Conservation (phyloP, 2,797 vertebrate genomes). For the Myotis myotis region DNA sequence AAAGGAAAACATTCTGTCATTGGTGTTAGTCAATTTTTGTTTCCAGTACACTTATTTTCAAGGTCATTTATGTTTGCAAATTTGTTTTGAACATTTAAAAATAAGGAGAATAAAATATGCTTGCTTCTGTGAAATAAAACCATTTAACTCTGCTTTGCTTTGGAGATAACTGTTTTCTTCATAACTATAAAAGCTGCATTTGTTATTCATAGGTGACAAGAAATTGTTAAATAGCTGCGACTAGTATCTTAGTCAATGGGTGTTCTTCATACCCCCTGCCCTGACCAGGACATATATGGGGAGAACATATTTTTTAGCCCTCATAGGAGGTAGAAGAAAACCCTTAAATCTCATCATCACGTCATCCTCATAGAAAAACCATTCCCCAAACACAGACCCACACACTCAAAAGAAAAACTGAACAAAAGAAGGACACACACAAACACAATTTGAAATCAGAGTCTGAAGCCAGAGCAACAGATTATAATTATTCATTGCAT, state of each 20-base stretch:
- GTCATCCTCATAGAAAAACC: background rate
- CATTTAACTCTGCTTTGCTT: background rate
- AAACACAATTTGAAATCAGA: background rate
- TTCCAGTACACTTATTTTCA: background rate
- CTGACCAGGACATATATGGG: background rate
- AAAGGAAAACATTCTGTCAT: background rate
- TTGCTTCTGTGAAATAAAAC: background rate
- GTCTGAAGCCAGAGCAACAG: background rate
- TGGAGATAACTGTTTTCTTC: background rate
- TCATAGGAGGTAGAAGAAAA: background rate
- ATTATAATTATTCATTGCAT: background rate
- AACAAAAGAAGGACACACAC: background rate
- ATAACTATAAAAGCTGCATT: background rate
- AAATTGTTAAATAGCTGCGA: background rate
- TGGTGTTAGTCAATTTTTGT: background rate
- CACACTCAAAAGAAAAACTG: background rate
- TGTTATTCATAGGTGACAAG: background rate
- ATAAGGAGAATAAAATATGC: background rate
- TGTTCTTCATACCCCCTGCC: background rate
- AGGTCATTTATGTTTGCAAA: background rate
- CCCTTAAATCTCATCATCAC: background rate
- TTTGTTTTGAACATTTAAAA: slow-evolving; percentile 29
- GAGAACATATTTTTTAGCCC: background rate
- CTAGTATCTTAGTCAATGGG: background rate
- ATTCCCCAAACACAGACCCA: background rate